Evolutionary conservation across 2,797 vertebrate species (phyloP).

Genomic region (Pangasius larnaudii): DNA sequence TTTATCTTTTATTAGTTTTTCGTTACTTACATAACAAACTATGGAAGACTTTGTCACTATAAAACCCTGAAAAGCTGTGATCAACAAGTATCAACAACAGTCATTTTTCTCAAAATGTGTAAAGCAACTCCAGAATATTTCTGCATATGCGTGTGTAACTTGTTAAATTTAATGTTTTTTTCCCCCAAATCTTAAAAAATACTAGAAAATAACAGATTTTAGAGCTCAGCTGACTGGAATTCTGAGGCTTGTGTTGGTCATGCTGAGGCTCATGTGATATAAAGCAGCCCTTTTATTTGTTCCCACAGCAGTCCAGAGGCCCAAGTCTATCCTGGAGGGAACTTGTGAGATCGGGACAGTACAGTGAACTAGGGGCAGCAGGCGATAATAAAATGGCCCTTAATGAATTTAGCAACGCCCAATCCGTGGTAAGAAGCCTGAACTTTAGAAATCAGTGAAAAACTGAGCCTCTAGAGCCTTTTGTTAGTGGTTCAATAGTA

Average conservation of each 20-base stretch:
- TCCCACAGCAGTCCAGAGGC: conserved; percentile 62
- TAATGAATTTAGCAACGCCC: conserved; percentile 78
- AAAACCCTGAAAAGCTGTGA: background rate
- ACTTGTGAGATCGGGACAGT: conserved; percentile 65
- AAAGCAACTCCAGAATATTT: background rate
- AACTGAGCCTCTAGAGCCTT: background rate
- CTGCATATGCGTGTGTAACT: background rate
- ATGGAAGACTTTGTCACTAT: background rate
- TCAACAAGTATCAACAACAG: background rate
- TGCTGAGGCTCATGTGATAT: conserved; percentile 19
- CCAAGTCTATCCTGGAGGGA: conserved; percentile 51
- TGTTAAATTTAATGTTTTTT: background rate
- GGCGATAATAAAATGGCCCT: conserved; percentile 81
- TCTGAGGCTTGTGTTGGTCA: conserved; percentile 12
- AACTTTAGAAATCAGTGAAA: background rate
- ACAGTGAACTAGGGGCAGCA: conserved; percentile 70
- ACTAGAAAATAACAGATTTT: background rate
- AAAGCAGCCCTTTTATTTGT: background rate
- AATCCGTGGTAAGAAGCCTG: conserved; percentile 75
- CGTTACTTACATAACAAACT: background rate
- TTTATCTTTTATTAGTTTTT: background rate
- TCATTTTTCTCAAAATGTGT: background rate
- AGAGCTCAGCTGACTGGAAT: conserved; percentile 19
- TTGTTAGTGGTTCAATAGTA: background rate
- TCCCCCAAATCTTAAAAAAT: background rate